Percentiles rank a stretch among this genome's conserved stretches.
Conservation (phyloP, 2,797 vertebrate genomes). For the Rhinophrynus dorsalis region DNA sequence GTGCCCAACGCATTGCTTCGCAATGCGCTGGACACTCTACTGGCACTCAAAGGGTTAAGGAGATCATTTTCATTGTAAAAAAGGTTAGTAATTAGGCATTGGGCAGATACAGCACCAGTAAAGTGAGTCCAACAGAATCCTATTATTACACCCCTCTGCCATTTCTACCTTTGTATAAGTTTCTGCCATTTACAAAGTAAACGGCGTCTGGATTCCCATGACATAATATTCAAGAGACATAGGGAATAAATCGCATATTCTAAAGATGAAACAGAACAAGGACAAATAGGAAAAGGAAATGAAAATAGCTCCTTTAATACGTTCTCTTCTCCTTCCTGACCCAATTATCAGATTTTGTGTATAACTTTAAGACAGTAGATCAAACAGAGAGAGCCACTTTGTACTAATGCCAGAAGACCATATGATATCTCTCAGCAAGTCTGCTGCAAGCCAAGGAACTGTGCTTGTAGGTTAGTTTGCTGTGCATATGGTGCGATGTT, state of each 20-base stretch:
- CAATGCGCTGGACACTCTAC: no score
- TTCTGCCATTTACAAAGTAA: no score
- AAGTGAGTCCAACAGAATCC: no score
- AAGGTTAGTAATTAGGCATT: no score
- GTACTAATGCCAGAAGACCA: slow-evolving; percentile 80
- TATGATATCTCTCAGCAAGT: slow-evolving; percentile 77
- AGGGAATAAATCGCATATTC: slow-evolving; percentile 9
- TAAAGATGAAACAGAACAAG: slow-evolving; percentile 57
- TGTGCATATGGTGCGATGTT: slow-evolving; percentile 65
- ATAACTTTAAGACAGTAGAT: slow-evolving; percentile 79
- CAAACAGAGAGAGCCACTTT: slow-evolving; percentile 75
- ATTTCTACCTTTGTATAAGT: no score
- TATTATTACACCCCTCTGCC: no score
- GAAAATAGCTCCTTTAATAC: slow-evolving; percentile 73
- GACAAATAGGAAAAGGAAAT: slow-evolving; percentile 74
- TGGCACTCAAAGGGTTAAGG: no score
- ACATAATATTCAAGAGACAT: slow-evolving; percentile 13
- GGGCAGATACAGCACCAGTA: no score
- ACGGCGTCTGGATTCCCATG: slow-evolving; percentile 29
- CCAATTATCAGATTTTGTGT: slow-evolving; percentile 80
- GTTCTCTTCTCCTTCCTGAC: slow-evolving; percentile 76
- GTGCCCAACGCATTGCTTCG: no score
- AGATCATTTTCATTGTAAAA: no score
- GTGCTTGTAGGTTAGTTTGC: slow-evolving; percentile 60
- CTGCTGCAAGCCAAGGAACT: slow-evolving; percentile 70